Evolutionary conservation across 1,140 invertebrate genomes (phyloP), one percentile per base, ranked within the genome.

Genomic region (Drosophila santomea): DNA sequence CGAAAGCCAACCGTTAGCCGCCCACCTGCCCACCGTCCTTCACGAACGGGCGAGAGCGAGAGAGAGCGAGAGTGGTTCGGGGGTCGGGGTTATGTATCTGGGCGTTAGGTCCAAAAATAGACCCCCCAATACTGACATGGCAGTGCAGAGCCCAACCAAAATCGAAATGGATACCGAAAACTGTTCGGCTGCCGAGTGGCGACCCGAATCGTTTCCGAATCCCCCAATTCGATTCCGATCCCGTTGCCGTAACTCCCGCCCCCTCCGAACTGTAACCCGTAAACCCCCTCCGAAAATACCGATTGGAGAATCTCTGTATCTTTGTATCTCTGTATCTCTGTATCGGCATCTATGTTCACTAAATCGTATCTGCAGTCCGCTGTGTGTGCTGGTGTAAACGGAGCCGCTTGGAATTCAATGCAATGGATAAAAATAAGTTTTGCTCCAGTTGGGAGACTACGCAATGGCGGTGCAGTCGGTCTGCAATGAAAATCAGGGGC

Each of bases 381-480:
- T 45, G 66, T 61, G 58, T 68, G 36, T 56, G 50, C 52, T 60
- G 69, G 67, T 88, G 84, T 88, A 89, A 89, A 89, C 80, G 84
- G 83, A 88, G 83, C 83, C 83, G 84, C 83, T 83, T 88, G 83
- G 83, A 88, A 88, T 89, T 89, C 72, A 88, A 83, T 88, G 83
- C 84, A 88, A 58, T 88, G 83, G 86, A 72, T 83, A 88, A 78
- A 88, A 88, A 88, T 88, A 88, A 77, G 68, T 83, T 81, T 55
- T 88, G 84, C 79, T 86, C 82, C 82, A 86, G 82, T 86, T 84
- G 67, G 77, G 60, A 55, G 77, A 50, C 72, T 38, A 43, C 25
- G 43, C 38, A 25, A 59, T 32, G 47, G 38, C 35, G 50, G 56
- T 73, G 69, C 69, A 73, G 56, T 61, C 36, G 45, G 20, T 36